These are phyloP conservation scores for Parasteatoda tepidariorum DNA, from an alignment of 1,140 invertebrate species.

Conservation along the genomic window DNA sequence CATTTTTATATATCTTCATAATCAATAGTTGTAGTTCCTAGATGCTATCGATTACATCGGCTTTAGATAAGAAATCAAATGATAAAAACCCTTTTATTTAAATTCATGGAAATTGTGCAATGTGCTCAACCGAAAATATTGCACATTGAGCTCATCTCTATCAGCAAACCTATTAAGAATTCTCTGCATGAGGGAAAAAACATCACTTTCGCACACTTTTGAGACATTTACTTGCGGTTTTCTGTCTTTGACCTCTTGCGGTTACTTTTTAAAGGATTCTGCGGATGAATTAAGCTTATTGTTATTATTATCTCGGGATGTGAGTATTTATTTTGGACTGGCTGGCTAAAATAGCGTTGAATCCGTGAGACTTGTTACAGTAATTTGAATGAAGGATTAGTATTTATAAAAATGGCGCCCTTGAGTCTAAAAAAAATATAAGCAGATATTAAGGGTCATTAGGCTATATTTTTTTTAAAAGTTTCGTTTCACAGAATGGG, in stretches of 20 bases:
- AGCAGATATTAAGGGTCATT: background rate
- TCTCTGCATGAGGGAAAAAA: background rate
- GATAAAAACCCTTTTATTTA: no score
- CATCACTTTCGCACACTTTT: background rate
- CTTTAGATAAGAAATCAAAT: no score
- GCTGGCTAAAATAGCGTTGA: background rate
- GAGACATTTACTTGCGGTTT: slow-evolving; percentile 18
- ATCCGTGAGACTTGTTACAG: background rate
- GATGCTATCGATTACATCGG: no score
- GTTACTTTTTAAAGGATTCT: slow-evolving; percentile 6
- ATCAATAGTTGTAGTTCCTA: no score
- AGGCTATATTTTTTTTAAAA: background rate
- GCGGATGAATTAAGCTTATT: background rate
- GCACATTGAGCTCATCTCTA: no score
- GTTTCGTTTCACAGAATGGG: no score
- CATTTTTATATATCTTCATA: no score
- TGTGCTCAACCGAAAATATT: no score
- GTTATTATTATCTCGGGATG: background rate
- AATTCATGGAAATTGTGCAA: no score
- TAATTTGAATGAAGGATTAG: background rate
- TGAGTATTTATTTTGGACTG: background rate
- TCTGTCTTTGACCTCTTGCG: slow-evolving; percentile 41
- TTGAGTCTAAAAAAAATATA: background rate
- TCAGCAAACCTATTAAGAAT: no score
- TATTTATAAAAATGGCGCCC: background rate